Evolutionary conservation across 2,797 vertebrate species (phyloP), one percentile per base, ranked within the genome.

Genomic region (Scolopax bukidnonensis): DNA sequence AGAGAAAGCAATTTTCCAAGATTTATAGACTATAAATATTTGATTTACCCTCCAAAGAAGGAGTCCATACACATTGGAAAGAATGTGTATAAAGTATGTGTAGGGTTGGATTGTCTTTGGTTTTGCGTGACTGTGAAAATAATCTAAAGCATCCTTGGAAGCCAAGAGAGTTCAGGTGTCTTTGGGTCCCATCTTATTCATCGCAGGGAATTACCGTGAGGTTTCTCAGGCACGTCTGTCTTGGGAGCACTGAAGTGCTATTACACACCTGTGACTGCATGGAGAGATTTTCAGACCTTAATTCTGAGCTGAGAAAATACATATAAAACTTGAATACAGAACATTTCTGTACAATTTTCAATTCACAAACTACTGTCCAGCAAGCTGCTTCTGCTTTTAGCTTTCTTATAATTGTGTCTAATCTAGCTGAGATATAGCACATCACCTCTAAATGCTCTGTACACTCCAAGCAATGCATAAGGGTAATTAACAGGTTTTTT

Each of bases 1-100:
- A 73, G 61, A 83, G 64, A 90, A 91, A 84, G 56, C 14, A 5
- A 27, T 88, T 91, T 93, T 43, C 54, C 47, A 67, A 45, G 69
- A 78, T 85, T 88, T 93, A 91, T 57, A 65, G 76, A 69, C 61
- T 73, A 20, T 43, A 84, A 95, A 87, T 78, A 65, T 78, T 84
- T 91, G 80, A 89, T 90, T 86, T 88, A 73, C 63, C 41, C 48
- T 82, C 43, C 67, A 27, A 24, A 85, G 68, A 53, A n/a, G 21
- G 54, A 88, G 50, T 51, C 81, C 20, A 6, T 67, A 68, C 36
- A 74, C 0, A 0, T 68, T 53, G 68, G 53, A 77, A 79, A 92
- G 67, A 82, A 95, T 36, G 59, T 5, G 13, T 32, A 45, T 23
- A 36, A 59, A 73, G 41, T 8, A 12, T 30, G n/a, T 69, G 16